Evolutionary conservation across 2,888 invertebrate genomes (phyloP).

Genomic region (Agonopterix heracliana): DNA sequence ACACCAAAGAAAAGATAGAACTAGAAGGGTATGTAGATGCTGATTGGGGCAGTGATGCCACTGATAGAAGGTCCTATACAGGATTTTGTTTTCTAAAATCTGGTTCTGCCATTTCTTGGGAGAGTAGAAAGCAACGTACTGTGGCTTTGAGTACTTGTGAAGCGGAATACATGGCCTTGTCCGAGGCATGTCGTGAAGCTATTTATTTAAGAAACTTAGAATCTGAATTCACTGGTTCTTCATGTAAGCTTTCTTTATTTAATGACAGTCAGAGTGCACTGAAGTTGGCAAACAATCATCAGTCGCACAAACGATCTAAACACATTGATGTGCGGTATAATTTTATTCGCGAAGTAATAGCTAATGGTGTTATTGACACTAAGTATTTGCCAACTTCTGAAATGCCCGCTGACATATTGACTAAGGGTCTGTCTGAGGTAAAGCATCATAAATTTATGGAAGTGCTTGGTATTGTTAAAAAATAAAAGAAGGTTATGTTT

Average conservation of each 20-base stretch:
- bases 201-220: conserved; percentile 8
- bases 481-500: too few species aligned
- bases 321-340: conserved; percentile 6
- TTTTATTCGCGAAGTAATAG: conserved; percentile 4
- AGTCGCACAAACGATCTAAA: conserved; percentile 3
- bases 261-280: conserved; percentile 2
- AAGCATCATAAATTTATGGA: conserved; percentile 4
- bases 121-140: conserved; percentile 8
- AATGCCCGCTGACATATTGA: conserved; percentile 7
- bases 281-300: background rate
- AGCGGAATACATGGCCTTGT: conserved; percentile 8
- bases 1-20: conserved; percentile 2
- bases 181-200: conserved; percentile 10
- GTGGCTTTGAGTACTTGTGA: conserved; percentile 8
- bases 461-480: background rate
- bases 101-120: conserved; percentile 5
- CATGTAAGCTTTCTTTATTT: background rate
- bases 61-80: conserved; percentile 12
- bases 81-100: conserved; percentile 4
- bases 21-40: conserved; percentile 10
- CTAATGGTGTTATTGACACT: conserved; percentile 3
- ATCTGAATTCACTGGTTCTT: conserved; percentile 2
- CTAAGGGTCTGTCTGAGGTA: conserved; percentile 1
- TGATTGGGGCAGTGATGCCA: conserved; percentile 8
- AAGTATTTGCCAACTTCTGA: conserved; percentile 5